These are phyloP conservation scores for Hermetia illucens DNA, from an alignment of 1,140 invertebrate species.

Conservation along the genomic window DNA sequence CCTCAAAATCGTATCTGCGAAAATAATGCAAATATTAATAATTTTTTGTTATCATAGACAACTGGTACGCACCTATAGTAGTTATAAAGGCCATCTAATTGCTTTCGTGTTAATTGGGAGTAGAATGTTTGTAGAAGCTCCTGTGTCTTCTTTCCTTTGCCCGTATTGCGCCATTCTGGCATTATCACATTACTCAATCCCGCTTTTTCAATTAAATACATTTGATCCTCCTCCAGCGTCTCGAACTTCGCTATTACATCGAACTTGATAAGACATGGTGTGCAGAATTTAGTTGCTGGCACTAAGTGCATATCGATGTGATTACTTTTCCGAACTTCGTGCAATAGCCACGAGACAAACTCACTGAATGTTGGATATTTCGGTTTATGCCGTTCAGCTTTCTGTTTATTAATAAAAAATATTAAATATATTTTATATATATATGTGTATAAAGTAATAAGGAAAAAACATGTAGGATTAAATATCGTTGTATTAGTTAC, in stretches of 20 bases:
- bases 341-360: slow-evolving; percentile 59
- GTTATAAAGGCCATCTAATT: slow-evolving; percentile 61
- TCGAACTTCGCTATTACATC: slow-evolving; percentile 82
- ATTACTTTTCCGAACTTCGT: slow-evolving; percentile 43
- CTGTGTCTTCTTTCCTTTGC: slow-evolving; percentile 52
- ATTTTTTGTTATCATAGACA: not conserved
- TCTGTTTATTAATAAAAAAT: slow-evolving; percentile 11
- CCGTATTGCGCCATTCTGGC: slow-evolving; percentile 68
- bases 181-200: slow-evolving; percentile 58
- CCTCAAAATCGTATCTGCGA: slow-evolving; percentile 66
- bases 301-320: slow-evolving; percentile 85
- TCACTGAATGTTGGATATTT: slow-evolving; percentile 61
- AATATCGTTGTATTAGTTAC: no score
- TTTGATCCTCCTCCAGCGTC: slow-evolving; percentile 72
- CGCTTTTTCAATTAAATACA: slow-evolving; percentile 63
- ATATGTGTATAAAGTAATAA: no score
- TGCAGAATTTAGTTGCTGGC: slow-evolving; percentile 72
- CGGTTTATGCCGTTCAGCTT: slow-evolving; percentile 23
- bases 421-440: not conserved
- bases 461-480: no score
- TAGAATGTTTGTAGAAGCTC: slow-evolving; percentile 60
- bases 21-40: slow-evolving; percentile 8
- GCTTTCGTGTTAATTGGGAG: slow-evolving; percentile 54
- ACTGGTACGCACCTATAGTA: slow-evolving; percentile 50
- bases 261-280: slow-evolving; percentile 77